phyloP scores from a whole-genome alignment of 2,797 vertebrate genomes.

The Hydrophis major region DNA sequence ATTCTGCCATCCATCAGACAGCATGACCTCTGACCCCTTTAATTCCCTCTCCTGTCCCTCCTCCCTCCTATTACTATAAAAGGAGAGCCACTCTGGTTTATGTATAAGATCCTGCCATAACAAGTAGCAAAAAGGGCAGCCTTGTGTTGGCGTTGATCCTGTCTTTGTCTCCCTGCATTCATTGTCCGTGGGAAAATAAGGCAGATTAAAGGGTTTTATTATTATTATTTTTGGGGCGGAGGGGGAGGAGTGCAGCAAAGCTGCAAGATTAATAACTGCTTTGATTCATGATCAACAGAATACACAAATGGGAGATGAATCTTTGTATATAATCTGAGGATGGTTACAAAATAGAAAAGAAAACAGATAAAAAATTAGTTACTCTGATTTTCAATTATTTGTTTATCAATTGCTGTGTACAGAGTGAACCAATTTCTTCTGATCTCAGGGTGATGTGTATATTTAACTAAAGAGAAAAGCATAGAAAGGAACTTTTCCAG shows the following conservation, averaged over 20 bases:
- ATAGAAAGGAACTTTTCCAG: background rate
- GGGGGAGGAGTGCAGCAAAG: constrained; percentile 60
- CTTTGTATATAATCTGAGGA: constrained; percentile 51
- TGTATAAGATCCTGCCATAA: constrained; percentile 48
- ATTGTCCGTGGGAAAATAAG: constrained; percentile 66
- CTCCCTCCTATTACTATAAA: constrained; percentile 42
- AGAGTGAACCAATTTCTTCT: background rate
- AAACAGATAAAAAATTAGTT: constrained; percentile 40
- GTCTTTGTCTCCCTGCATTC: constrained; percentile 64
- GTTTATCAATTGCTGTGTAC: background rate
- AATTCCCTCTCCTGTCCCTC: constrained; percentile 43
- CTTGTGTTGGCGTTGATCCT: constrained; percentile 59
- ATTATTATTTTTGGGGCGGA: constrained; percentile 20
- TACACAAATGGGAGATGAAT: constrained; percentile 49
- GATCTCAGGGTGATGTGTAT: background rate
- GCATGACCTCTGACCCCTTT: constrained; percentile 37
- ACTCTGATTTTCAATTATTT: constrained; percentile 13
- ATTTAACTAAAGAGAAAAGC: background rate
- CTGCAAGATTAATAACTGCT: constrained; percentile 64
- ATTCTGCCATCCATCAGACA: constrained; percentile 44
- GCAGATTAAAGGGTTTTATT: constrained; percentile 59
- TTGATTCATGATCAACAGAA: constrained; percentile 62
- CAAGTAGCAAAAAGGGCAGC: constrained; percentile 61
- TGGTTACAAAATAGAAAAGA: constrained; percentile 18
- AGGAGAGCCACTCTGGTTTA: constrained; percentile 46